Conservation (phyloP, 2,113 vertebrate genomes). For the Polyodon spathula region DNA sequence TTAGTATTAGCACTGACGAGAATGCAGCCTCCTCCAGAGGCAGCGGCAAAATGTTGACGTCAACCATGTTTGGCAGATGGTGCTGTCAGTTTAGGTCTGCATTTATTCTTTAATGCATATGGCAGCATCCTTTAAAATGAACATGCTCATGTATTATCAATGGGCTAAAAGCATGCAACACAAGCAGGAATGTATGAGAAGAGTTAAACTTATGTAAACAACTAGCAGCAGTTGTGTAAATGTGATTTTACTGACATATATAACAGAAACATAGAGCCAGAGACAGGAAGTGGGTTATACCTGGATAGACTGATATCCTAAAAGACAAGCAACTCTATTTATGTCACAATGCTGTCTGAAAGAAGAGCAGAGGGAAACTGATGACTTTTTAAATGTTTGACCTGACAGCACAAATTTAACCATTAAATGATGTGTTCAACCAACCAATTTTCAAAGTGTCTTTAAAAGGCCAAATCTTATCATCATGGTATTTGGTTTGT, state of each 20-base stretch:
- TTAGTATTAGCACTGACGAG: slow-evolving; percentile 58
- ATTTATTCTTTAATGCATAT: slow-evolving; percentile 69
- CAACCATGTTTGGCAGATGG: slow-evolving; percentile 71
- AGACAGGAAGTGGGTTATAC: slow-evolving; percentile 71
- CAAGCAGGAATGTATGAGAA: slow-evolving; percentile 58
- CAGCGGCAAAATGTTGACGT: slow-evolving; percentile 51
- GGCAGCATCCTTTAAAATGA: slow-evolving; percentile 62
- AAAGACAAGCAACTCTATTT: slow-evolving; percentile 52
- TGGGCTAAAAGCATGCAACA: slow-evolving; percentile 69
- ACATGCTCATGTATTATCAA: slow-evolving; percentile 71
- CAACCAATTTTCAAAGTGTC: slow-evolving; percentile 31
- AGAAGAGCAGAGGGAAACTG: slow-evolving; percentile 47
- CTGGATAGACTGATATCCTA: slow-evolving; percentile 55
- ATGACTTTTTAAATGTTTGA: slow-evolving; percentile 63
- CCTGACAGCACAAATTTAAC: slow-evolving; percentile 51
- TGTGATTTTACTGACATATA: slow-evolving; percentile 77
- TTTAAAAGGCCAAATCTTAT: slow-evolving; percentile 9
- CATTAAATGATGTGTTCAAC: slow-evolving; percentile 40
- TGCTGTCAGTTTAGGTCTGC: slow-evolving; percentile 67
- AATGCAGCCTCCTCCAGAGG: slow-evolving; percentile 56
- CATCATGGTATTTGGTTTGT: too few species aligned
- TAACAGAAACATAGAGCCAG: slow-evolving; percentile 77
- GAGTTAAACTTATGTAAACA: slow-evolving; percentile 78
- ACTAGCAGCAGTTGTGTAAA: slow-evolving; percentile 62
- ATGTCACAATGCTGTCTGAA: slow-evolving; percentile 63